These are phyloP conservation scores for Natator depressus DNA, from an alignment of 2,113 vertebrate genomes.

Conservation along the genomic window DNA sequence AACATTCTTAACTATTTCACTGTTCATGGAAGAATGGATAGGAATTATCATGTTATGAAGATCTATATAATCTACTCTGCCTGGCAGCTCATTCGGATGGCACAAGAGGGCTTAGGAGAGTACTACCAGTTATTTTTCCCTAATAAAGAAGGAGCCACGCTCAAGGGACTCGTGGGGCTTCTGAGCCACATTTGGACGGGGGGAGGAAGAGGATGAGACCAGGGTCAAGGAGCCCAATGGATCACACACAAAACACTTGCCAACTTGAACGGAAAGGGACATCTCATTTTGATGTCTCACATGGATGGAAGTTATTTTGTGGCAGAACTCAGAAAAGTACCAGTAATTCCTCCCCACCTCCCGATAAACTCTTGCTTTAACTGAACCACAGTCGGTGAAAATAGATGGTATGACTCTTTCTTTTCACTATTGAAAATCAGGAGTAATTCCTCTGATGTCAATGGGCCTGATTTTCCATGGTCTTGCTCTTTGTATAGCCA, in stretches of 20 bases:
- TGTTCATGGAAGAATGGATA: background rate
- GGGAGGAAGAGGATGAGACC: background rate
- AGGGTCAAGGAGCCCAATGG: background rate
- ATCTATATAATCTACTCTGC: background rate
- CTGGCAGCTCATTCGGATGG: background rate
- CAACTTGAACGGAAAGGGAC: background rate
- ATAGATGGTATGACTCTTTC: background rate
- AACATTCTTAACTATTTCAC: background rate
- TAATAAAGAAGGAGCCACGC: background rate
- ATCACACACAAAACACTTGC: background rate
- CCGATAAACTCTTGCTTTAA: background rate
- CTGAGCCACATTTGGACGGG: background rate
- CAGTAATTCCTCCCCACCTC: accelerated
- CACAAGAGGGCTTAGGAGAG: background rate
- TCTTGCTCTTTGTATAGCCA: background rate
- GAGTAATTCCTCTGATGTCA: background rate
- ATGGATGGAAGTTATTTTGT: background rate
- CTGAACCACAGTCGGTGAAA: background rate
- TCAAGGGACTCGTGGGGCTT: background rate
- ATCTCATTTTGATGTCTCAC: background rate
- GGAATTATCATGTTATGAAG: background rate
- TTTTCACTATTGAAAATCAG: background rate
- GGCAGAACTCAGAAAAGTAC: background rate
- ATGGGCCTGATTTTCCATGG: background rate
- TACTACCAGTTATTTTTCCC: background rate